Percentiles rank a stretch among this genome's conserved stretches.
phyloP scores from a whole-genome alignment of 2,113 vertebrate species.

The Stercorarius parasiticus region DNA sequence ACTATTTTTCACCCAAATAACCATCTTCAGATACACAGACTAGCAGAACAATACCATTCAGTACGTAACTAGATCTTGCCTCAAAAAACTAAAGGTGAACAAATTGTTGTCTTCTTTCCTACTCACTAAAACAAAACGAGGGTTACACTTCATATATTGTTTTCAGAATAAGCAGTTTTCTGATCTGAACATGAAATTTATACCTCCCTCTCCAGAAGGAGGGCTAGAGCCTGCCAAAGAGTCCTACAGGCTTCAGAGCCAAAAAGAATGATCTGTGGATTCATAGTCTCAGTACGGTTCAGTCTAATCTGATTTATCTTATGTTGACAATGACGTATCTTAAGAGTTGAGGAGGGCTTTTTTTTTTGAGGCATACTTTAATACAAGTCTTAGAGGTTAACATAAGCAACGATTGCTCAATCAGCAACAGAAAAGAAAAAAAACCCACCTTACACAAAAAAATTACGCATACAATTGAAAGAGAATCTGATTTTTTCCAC shows the following conservation, averaged over 20 bases:
- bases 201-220: background rate
- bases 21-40: background rate
- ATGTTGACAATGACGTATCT: background rate
- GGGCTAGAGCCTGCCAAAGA: background rate
- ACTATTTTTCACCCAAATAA: background rate
- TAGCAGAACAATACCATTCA: background rate
- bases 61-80: background rate
- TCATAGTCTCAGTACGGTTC: background rate
- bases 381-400: background rate
- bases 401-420: background rate
- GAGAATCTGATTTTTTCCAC: background rate
- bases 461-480: background rate
- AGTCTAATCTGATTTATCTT: background rate
- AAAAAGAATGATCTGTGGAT: background rate
- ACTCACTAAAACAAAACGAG: background rate
- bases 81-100: background rate
- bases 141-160: background rate
- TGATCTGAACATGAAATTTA: background rate
- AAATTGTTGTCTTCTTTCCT: background rate
- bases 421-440: background rate
- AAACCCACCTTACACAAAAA: background rate
- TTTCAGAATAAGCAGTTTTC: background rate
- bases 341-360: background rate
- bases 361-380: background rate
- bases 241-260: background rate